phyloP scores from a whole-genome alignment of 2,797 vertebrate species.

The Dromococcyx pavoninus region DNA sequence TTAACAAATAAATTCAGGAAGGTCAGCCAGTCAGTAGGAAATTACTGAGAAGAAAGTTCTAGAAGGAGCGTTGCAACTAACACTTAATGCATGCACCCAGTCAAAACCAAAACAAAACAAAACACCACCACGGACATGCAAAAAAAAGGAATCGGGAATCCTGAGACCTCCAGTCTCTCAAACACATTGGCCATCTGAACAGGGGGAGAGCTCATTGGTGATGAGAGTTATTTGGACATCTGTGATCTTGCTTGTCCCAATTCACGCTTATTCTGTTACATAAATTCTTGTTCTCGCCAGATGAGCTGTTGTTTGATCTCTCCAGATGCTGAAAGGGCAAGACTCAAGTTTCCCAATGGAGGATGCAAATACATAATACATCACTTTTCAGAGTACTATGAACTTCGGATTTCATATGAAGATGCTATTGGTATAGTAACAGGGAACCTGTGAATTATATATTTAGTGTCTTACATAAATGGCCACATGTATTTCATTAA shows the following conservation, averaged over 20 bases:
- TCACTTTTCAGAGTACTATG: not conserved
- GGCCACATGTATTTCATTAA: not conserved
- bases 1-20: constrained; percentile 10
- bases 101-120: not conserved
- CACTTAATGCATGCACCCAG: not conserved
- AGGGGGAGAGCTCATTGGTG: not conserved
- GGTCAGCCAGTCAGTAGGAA: not conserved
- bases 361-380: not conserved
- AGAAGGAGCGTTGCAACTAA: not conserved
- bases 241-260: not conserved
- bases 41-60: not conserved
- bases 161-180: not conserved
- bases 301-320: not conserved
- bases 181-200: not conserved
- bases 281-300: not conserved
- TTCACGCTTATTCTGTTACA: not conserved
- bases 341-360: not conserved
- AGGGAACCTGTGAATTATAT: not conserved
- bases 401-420: not conserved
- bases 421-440: not conserved
- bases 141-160: not conserved
- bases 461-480: not conserved
- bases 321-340: constrained; percentile 7
- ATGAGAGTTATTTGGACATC: not conserved
- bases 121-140: not conserved